Base-by-base conservation (phyloP, 2,888 invertebrate genomes). In the Chymomyza procnemis region DNA sequence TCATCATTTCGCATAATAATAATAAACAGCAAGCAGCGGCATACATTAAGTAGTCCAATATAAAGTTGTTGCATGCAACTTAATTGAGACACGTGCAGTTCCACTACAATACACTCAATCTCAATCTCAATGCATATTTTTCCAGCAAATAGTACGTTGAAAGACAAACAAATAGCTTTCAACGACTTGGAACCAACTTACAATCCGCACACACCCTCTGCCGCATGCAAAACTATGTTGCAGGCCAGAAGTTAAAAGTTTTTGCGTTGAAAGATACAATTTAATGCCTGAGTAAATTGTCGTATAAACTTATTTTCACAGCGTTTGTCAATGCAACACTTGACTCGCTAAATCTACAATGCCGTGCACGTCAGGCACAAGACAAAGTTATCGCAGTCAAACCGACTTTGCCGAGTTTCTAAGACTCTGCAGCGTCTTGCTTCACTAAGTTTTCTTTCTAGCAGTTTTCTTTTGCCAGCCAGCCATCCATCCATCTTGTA, bases 201-300 rank as follows among this genome's bases (percentile, higher is more conserved):
- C 12, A 3, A 0, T 1, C 26, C 12, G 34, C 34, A 12, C n/a
- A n/a, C n/a, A 12, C 12, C 3, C 34, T 12, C 12, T 12, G 9
- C 34, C 6, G 34, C 34, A 41, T 41, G 34, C 34, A 41, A n/a
- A 41, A 41, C 34, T 41, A 41, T 41, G 34, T 12, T n/a, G 12
- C 3, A 9, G 12, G 4, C 8, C 9, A 12, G 12, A 52, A n/a
- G n/a, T n/a, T n/a, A n/a, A n/a, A 21, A 60, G 64, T 61, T 66
- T 66, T 61, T 60, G 58, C 71, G 75, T 57, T 73, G 76, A 69
- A 73, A 78, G 79, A 81, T 77, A 80, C 83, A 87, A 87, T 87
- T 87, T 86, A 80, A 79, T 83, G 86, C 79, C 73, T 83, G 75
- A 85, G 69, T 41, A 41, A 41, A 41, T 41, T 84, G 86, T 78